Base-by-base conservation (phyloP, 2,797 vertebrate genomes). In the Chelmon rostratus region DNA sequence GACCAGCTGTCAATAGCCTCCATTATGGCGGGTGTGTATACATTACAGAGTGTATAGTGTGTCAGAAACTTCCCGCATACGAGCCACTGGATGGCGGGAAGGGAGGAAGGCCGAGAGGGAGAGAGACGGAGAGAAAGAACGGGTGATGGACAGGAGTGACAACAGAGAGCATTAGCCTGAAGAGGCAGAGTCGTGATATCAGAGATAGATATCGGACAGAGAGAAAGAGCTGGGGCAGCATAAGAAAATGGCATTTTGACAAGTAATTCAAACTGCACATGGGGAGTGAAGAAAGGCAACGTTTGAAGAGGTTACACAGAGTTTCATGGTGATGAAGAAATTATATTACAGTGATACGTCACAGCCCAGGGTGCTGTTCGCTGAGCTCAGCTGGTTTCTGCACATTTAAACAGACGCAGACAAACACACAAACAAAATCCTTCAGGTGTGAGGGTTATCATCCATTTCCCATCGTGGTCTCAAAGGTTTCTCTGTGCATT, bases 1-100 rank as follows among this genome's bases (percentile, higher is more conserved):
- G 73, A 89, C 90, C 86, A 52, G 83, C 86, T 83, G 84, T 95
- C 93, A 92, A 95, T 95, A 94, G 79, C 76, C 77, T 91, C 91
- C 90, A 91, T 95, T 95, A 91, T 85, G 84, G 85, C 47, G 42
- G 63, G 84, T 79, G 88, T 95, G 91, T 93, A 94, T 95, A 95
- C 91, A 95, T 95, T 95, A 94, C 94, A 92, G 84, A 77, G 92
- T 91, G 94, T 93, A 94, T 95, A 94, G 85, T 85, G 93, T 95
- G 93, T 94, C 94, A 78, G 86, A 91, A 91, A 80, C 86, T 95
- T 95, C 93, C 93, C 93, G 91, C 91, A 92, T 85, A 3, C 76
- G 16, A 83, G 88, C 84, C 2, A 10, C 79, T 44, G 78, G 76
- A 88, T 91, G 86, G 89, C 91, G 92, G 93, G 93, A 93, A 94